Evolutionary conservation across 2,888 invertebrate genomes (phyloP), one percentile per base, ranked within the genome.

Genomic region (Andrena hattorfiana): DNA sequence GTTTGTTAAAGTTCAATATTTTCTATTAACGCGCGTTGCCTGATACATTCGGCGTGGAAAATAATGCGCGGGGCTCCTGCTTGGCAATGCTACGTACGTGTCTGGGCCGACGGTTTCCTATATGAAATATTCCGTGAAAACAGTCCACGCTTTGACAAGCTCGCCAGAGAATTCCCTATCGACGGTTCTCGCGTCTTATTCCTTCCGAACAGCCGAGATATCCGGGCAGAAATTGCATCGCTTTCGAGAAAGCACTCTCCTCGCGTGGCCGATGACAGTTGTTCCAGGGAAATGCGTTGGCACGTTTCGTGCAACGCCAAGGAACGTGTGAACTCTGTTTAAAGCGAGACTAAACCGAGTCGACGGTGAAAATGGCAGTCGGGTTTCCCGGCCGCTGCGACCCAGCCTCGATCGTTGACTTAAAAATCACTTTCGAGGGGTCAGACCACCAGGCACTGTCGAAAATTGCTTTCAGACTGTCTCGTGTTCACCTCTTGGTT

Each of bases 231-330:
- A 77, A 81, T 81, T 81, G 73, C 71, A 49, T 49, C 74, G 72
- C 28, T 74, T 86, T 71, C 56, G 28, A 42, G 74, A 28, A 80
- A 64, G 26, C 70, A 72, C 71, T 75, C 64, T 35, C 20, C 51
- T 82, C 48, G 83, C 59, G 66, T 73, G 73, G 78, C 63, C 78
- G 79, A 30, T 59, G 69, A 83, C 73, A 83, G 62, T 83, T 79
- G 60, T 86, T 83, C 77, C 74, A n/a, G 56, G 60, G 68, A 77
- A 77, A 81, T 56, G 63, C 63, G 68, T 64, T 67, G 56, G 56
- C 75, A 66, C 72, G 51, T 82, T 73, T 51, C 62, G 26, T 49
- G 68, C 35, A 32, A 30, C 67, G 54, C 20, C n/a, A 3, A 5
- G 16, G 32, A 28, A 85, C 59, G 69, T 73, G 72, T 2, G 70